Evolutionary conservation across 1,140 invertebrate species (phyloP), one percentile per base, ranked within the genome.

Genomic region (Caerostris darwini): DNA sequence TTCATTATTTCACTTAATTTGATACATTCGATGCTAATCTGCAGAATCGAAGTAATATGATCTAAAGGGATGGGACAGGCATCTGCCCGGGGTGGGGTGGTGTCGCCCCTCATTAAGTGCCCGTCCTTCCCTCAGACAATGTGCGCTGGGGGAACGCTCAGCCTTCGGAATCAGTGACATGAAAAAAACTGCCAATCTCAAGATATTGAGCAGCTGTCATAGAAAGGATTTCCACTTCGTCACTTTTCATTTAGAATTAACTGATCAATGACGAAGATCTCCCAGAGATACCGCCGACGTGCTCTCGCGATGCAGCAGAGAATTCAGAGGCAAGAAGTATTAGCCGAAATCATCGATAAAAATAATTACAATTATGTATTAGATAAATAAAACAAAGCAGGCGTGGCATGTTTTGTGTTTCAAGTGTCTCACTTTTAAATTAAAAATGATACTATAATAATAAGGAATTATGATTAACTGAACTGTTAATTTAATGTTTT

Each of bases 1-100:
- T 71, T 19, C n/a, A 71, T 71, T 71, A 71, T n/a, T 71, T 71
- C 69, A 10, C 69, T 71, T 71, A 71, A 50, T 71, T 71, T 71
- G 8, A 71, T 34, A 10, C 6, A 71, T 71, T 50, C 19, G 69
- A 71, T 71, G 69, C 19, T 71, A 71, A 71, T 71, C 69, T 71
- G 19, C 7, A 10, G n/a, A 71, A 19, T 8, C 19, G 19, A 19
- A 71, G 69, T 71, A 71, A 34, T 71, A 3, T 34, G 34, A 71
- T 71, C 7, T 50, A 19, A 71, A 34, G 34, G 7, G 17, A 77
- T 19, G 34, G 50, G 19, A 77, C 71, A 77, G 8, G 10, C 8
- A 7, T 19, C 5, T 77, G 71, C 17, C n/a, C 5, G 10, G 3
- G 19, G 34, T 71, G 7, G 34, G 19, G 19, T 71, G 19, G 19